Conservation (phyloP, 2,888 invertebrate species). For the Lucinisca nassula region DNA sequence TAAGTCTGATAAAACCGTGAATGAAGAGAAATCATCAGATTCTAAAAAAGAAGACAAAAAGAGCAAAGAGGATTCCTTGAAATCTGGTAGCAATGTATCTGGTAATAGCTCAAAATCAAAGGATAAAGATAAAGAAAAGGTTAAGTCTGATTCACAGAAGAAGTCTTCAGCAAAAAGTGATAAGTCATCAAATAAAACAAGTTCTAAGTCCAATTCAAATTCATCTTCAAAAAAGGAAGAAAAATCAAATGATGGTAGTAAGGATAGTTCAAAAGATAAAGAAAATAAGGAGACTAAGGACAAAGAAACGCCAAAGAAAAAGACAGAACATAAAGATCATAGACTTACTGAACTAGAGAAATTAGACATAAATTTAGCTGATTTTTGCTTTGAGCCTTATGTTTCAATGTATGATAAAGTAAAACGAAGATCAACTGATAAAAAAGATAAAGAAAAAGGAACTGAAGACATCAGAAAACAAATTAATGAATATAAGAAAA, state of each 20-base stretch:
- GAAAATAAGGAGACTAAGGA: slow-evolving; percentile 55
- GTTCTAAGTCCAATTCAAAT: slow-evolving; percentile 34
- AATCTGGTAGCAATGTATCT: slow-evolving; percentile 8
- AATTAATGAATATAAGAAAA: slow-evolving; percentile 75
- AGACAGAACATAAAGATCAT: slow-evolving; percentile 39
- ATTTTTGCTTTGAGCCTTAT: slow-evolving; percentile 91
- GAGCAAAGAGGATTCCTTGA: slow-evolving; percentile 50
- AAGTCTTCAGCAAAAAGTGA: slow-evolving; percentile 55
- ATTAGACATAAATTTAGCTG: slow-evolving; percentile 69
- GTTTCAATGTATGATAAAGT: slow-evolving; percentile 98
- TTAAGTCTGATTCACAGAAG: slow-evolving; percentile 60
- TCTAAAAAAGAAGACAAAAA: slow-evolving; percentile 52
- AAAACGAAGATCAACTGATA: slow-evolving; percentile 82
- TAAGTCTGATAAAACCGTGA: slow-evolving; percentile 59
- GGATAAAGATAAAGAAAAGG: slow-evolving; percentile 55
- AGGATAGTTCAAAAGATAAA: slow-evolving; percentile 42
- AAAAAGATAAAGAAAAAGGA: slow-evolving; percentile 88
- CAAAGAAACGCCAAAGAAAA: slow-evolving; percentile 63
- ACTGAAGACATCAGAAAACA: slow-evolving; percentile 73
- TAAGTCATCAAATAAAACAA: slow-evolving; percentile 47
- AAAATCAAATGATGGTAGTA: slow-evolving; percentile 43
- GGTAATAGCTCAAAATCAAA: slow-evolving; percentile 58
- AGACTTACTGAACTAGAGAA: slow-evolving; percentile 72
- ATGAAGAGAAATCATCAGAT: slow-evolving; percentile 55
- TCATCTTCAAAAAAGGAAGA: slow-evolving; percentile 46